These are phyloP conservation scores for Equus quagga DNA, from an alignment of 2,113 vertebrate species.

Conservation along the genomic window DNA sequence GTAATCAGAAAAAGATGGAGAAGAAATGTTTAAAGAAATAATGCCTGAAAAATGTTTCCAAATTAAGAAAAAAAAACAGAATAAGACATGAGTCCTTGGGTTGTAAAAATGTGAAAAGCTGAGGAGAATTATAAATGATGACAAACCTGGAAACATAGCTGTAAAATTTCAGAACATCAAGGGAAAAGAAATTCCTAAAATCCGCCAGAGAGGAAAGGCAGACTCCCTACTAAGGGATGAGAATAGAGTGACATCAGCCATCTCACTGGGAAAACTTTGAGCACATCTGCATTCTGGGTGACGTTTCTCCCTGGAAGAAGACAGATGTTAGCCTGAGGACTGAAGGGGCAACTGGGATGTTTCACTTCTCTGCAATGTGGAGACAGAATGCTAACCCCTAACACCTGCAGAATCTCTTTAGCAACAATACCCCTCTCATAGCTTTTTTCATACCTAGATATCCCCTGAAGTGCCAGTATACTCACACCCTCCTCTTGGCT, in stretches of 20 bases:
- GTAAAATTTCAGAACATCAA: conserved; percentile 24
- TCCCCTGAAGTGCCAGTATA: background rate
- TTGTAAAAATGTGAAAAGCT: background rate
- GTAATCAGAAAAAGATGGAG: background rate
- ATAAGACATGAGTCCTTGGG: background rate
- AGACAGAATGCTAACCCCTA: background rate
- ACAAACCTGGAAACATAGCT: background rate
- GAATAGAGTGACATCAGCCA: background rate
- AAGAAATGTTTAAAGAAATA: background rate
- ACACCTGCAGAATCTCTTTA: background rate
- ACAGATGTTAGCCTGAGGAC: background rate
- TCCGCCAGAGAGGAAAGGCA: background rate
- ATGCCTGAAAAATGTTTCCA: background rate
- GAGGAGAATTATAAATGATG: background rate
- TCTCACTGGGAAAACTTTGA: background rate
- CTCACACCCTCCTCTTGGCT: background rate
- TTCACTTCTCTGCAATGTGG: background rate
- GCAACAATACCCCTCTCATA: background rate
- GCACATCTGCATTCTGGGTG: background rate
- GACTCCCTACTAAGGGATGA: background rate
- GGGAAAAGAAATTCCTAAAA: background rate
- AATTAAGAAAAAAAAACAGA: background rate
- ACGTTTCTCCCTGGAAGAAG: background rate
- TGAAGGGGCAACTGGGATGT: background rate
- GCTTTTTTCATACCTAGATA: background rate